Percentiles rank a stretch among this genome's conserved stretches.
Evolutionary conservation across 2,113 vertebrate genomes (phyloP).

Genomic region (Alligator sinensis): DNA sequence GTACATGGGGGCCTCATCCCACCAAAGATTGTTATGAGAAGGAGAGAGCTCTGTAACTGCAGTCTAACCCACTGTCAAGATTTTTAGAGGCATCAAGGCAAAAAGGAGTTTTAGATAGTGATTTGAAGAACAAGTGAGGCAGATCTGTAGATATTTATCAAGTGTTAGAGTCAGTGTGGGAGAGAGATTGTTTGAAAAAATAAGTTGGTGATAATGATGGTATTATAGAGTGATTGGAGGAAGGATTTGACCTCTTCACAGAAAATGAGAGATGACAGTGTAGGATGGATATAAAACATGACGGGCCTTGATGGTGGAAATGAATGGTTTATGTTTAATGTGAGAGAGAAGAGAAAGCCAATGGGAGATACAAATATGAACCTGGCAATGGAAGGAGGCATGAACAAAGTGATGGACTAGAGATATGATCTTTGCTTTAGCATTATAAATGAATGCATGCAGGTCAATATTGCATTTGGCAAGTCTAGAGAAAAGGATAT

Average conservation of each 20-base stretch:
- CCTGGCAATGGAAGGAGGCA: background rate
- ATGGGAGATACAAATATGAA: background rate
- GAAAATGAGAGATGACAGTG: constrained; percentile 18
- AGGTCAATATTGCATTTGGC: background rate
- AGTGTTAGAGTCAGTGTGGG: background rate
- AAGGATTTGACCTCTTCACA: background rate
- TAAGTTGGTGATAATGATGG: constrained; percentile 38
- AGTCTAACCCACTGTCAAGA: background rate
- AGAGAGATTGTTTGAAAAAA: constrained; percentile 16
- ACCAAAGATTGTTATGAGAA: background rate
- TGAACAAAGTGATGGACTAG: background rate
- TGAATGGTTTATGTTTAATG: constrained; percentile 1
- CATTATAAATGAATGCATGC: background rate
- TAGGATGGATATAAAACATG: background rate
- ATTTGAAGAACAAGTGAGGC: constrained; percentile 9
- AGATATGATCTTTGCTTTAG: background rate
- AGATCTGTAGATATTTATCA: background rate
- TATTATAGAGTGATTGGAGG: background rate
- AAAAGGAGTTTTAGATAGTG: background rate
- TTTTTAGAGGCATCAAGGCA: background rate
- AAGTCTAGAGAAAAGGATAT: background rate
- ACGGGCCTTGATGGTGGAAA: constrained; percentile 10
- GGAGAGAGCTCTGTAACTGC: background rate
- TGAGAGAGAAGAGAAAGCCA: background rate
- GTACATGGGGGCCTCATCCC: background rate